These are phyloP conservation scores for Melangyna quadrimaculata DNA, from an alignment of 2,888 invertebrate genomes.

Conservation along the genomic window DNA sequence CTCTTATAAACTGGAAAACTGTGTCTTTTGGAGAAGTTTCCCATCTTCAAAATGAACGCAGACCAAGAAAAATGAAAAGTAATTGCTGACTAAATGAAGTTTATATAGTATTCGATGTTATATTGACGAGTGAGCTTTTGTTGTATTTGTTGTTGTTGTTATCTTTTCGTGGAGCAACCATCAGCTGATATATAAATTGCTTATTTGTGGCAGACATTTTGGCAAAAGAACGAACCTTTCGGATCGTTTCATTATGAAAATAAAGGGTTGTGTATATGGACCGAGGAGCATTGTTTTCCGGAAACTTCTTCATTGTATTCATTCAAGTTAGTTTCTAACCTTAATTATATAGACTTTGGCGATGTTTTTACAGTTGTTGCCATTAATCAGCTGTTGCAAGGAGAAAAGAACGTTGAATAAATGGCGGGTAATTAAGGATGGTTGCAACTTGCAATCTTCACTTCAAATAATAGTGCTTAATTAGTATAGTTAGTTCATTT, in stretches of 20 bases:
- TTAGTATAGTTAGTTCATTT: no score
- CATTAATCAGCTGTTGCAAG: constrained; percentile 33
- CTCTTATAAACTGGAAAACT: background rate
- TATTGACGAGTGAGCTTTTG: constrained; percentile 10
- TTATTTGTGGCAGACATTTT: constrained; percentile 7
- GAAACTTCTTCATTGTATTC: constrained; percentile 1
- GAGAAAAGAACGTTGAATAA: background rate
- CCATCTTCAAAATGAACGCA: background rate
- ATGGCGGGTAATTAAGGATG: background rate
- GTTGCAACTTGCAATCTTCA: background rate
- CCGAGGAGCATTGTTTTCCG: background rate
- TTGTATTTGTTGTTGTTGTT: background rate
- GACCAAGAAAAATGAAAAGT: constrained; percentile 20
- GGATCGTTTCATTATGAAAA: background rate
- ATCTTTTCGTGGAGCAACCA: background rate
- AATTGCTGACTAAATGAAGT: constrained; percentile 51
- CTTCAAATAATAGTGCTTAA: background rate
- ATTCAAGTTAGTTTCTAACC: constrained; percentile 3
- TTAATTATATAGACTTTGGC: constrained; percentile 28
- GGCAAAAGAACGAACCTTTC: background rate
- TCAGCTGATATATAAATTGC: constrained; percentile 15
- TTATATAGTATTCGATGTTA: constrained; percentile 45
- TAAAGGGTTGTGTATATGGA: background rate
- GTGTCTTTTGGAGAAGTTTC: background rate
- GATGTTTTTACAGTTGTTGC: constrained; percentile 35